Evolutionary conservation across 2,797 vertebrate species (phyloP).

Genomic region (Kryptolebias ocellatus): DNA sequence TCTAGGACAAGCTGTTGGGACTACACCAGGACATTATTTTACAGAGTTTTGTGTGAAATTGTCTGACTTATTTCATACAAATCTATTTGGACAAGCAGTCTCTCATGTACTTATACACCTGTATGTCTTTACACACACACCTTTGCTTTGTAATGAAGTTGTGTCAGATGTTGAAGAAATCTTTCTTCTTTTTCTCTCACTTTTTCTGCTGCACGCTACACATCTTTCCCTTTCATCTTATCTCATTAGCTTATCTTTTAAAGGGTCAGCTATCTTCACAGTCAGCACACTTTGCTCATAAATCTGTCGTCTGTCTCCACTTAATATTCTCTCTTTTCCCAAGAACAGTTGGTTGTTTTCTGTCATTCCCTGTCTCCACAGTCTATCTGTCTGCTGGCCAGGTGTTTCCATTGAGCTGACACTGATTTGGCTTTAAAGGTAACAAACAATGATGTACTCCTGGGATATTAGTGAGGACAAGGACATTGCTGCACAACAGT

Average conservation of each 20-base stretch:
- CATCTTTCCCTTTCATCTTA: constrained; percentile 48
- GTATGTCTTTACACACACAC: background rate
- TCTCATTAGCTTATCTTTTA: constrained; percentile 58
- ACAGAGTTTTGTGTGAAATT: background rate
- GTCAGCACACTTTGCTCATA: constrained; percentile 19
- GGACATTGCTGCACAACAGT: constrained; percentile 35
- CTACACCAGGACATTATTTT: constrained; percentile 24
- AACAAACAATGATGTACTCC: constrained; percentile 47
- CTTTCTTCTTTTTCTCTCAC: too few species aligned
- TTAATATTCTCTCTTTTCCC: constrained; percentile 28
- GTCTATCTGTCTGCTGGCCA: constrained; percentile 26
- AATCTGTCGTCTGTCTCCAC: constrained; percentile 34
- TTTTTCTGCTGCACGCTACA: constrained; percentile 1
- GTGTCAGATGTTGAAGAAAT: too few species aligned
- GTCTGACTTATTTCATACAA: too few species aligned
- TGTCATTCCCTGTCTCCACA: constrained; percentile 6
- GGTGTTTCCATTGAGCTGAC: constrained; percentile 42
- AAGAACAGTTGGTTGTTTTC: constrained; percentile 20
- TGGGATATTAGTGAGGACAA: constrained; percentile 58
- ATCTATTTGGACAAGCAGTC: too few species aligned
- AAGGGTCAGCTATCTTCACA: constrained; percentile 48
- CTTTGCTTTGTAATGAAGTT: too few species aligned
- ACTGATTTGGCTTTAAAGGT: constrained; percentile 37
- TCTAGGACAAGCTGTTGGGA: constrained; percentile 9
- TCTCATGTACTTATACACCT: too few species aligned